Evolutionary conservation across 1,140 invertebrate species (phyloP).

Genomic region (Nasonia longicornis): DNA sequence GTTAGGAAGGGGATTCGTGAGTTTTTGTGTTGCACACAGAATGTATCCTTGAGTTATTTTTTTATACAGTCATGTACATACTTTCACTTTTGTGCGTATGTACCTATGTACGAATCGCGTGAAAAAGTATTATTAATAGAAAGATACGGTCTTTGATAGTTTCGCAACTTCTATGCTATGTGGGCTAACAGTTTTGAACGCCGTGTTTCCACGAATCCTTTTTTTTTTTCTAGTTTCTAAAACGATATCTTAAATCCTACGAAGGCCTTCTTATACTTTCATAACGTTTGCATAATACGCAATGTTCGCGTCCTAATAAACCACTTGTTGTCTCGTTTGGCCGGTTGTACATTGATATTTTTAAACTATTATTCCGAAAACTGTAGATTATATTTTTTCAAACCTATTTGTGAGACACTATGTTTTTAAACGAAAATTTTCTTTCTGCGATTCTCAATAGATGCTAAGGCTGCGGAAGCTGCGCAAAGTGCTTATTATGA

Average conservation of each 20-base stretch:
- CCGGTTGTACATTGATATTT: too few relatives aligned
- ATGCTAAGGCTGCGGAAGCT: constrained; percentile 89
- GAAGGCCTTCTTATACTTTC: background rate
- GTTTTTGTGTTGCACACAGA: too few relatives aligned
- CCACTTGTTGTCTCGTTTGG: too few relatives aligned
- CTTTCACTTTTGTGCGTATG: background rate
- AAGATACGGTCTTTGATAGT: background rate
- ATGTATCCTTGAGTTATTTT: background rate
- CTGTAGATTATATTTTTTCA: too few relatives aligned
- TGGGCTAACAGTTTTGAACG: too few relatives aligned
- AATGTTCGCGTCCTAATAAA: background rate
- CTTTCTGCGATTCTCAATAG: constrained; percentile 63
- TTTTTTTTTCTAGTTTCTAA: background rate
- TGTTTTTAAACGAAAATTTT: background rate
- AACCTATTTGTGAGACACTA: too few relatives aligned
- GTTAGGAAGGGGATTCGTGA: too few relatives aligned
- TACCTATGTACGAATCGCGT: background rate
- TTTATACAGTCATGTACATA: background rate
- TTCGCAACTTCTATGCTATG: too few relatives aligned
- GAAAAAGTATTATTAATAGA: background rate
- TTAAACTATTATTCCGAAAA: too few relatives aligned
- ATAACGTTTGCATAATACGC: background rate
- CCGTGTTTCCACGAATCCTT: too few relatives aligned
- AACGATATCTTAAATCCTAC: background rate
- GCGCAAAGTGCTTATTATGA: constrained; percentile 90